phyloP scores from a whole-genome alignment of 2,113 vertebrate species.

The Athene noctua region DNA sequence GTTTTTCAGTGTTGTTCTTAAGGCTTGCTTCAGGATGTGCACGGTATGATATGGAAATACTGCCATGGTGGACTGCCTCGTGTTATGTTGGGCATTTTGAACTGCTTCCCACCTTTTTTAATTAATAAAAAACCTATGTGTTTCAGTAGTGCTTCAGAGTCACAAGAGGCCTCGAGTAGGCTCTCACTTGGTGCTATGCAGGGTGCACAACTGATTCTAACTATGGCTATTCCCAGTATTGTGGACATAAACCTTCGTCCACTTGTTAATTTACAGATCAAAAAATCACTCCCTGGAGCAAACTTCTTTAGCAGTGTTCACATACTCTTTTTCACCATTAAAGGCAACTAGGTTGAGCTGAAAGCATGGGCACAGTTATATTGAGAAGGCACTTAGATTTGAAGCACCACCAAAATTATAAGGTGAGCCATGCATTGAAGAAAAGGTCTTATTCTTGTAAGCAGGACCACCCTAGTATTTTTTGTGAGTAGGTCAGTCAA shows the following conservation, averaged over 20 bases:
- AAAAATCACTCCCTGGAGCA: not conserved
- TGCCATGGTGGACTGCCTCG: rapidly evolving
- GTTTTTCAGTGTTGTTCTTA: not conserved
- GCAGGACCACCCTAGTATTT: not conserved
- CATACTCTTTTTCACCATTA: not conserved
- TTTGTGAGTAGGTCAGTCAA: not conserved
- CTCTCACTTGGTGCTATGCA: not conserved
- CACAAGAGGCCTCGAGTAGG: not conserved
- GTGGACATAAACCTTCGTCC: not conserved
- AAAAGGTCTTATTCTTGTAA: not conserved
- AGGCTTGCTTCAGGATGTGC: not conserved
- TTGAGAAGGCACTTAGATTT: not conserved
- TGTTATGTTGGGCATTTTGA: not conserved
- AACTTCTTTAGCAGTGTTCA: not conserved
- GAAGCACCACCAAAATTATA: not conserved
- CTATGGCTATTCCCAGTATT: not conserved
- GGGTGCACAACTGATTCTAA: not conserved
- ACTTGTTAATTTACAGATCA: not conserved
- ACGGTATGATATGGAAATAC: not conserved
- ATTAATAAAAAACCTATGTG: not conserved
- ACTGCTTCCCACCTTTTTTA: not conserved
- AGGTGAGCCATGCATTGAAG: not conserved
- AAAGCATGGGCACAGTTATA: not conserved
- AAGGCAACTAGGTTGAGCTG: not conserved
- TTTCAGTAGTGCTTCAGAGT: not conserved